Percentiles rank a stretch among this genome's conserved stretches.
phyloP scores from a whole-genome alignment of 2,888 invertebrate species.

The Cecidostiba fungosa region DNA sequence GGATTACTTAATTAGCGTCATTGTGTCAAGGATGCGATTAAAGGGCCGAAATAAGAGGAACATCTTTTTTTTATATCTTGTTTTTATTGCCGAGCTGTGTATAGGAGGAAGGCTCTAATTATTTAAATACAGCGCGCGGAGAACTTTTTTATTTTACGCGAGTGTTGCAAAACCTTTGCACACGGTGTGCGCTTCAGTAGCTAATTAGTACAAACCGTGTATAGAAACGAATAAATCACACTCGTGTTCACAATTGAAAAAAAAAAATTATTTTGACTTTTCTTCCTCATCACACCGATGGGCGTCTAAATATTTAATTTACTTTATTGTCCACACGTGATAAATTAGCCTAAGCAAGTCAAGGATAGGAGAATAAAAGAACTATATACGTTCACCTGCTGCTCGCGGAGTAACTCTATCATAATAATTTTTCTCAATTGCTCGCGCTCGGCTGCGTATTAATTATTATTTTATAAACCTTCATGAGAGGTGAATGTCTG shows the following conservation, averaged over 20 bases:
- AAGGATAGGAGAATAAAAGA: conserved; percentile 2
- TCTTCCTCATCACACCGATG: neutral
- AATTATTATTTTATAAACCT: neutral
- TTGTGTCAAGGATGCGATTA: conserved; percentile 1
- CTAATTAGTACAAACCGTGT: neutral
- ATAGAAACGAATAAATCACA: no score
- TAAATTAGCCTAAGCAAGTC: conserved; percentile 1
- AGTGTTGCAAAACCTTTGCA: neutral
- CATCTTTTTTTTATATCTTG: neutral
- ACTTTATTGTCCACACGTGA: neutral
- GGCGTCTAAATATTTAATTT: neutral
- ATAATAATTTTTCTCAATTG: neutral
- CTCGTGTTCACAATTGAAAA: no score
- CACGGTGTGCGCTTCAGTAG: neutral
- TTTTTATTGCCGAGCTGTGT: neutral
- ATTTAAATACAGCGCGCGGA: neutral
- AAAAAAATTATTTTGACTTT: neutral
- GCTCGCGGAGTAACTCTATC: neutral
- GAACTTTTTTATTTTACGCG: neutral
- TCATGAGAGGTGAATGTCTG: neutral
- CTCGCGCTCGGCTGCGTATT: neutral
- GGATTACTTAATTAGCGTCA: conserved; percentile 1
- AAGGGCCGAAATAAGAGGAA: conserved; percentile 17
- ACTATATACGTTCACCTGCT: neutral
- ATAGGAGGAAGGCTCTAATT: neutral